Conservation (phyloP, 2,113 vertebrate genomes). For the Cebus imitator region DNA sequence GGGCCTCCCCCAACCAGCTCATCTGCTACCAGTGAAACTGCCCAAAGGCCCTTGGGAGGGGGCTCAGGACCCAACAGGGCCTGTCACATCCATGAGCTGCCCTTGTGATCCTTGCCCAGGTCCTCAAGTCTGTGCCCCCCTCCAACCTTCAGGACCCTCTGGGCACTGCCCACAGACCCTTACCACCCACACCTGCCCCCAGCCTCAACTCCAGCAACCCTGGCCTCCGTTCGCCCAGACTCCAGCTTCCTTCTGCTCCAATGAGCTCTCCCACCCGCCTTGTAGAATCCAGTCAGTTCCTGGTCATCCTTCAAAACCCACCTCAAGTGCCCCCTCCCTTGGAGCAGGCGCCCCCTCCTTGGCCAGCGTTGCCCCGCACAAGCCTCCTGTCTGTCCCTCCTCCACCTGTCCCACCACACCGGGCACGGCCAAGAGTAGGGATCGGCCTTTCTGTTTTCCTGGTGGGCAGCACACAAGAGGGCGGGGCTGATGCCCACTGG, state of each 20-base stretch:
- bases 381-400: background rate
- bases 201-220: background rate
- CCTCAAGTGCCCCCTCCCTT: background rate
- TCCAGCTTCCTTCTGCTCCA: background rate
- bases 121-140: background rate
- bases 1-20: background rate
- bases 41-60: background rate
- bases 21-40: background rate
- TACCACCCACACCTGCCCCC: background rate
- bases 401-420: background rate
- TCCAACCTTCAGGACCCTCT: background rate
- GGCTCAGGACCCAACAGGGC: background rate
- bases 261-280: background rate
- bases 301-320: background rate
- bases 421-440: background rate
- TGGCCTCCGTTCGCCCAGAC: background rate
- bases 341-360: background rate
- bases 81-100: background rate
- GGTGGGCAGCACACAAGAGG: background rate
- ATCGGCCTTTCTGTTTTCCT: background rate
- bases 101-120: background rate
- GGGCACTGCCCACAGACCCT: background rate
- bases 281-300: background rate
- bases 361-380: background rate
- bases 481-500: rapidly evolving